A percentile compares a stretch with the other conserved stretches of the same genome.
Evolutionary conservation across 1,140 invertebrate genomes (phyloP).

Genomic region (Oryctes rhinoceros): DNA sequence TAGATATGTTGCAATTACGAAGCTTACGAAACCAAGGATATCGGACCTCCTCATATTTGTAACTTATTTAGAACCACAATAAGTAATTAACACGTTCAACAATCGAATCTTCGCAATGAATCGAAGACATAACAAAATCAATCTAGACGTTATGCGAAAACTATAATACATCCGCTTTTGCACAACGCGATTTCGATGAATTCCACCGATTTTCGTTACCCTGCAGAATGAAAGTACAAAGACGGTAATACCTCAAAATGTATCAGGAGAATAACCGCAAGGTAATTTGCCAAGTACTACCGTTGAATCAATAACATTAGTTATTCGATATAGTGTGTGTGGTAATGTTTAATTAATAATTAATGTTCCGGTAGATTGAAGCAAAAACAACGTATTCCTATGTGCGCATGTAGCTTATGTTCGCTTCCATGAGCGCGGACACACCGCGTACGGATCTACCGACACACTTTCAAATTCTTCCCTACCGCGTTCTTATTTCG

Average conservation of each 20-base stretch:
- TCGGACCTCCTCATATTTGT: no score
- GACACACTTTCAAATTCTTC: conserved; percentile 32
- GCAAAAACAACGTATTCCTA: background rate
- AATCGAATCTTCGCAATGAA: no score
- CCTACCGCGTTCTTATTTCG: background rate
- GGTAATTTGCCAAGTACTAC: conserved; percentile 8
- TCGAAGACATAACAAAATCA: no score
- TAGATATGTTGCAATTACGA: no score
- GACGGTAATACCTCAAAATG: background rate
- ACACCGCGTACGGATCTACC: conserved; percentile 3
- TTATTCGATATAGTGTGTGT: background rate
- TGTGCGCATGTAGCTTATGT: background rate
- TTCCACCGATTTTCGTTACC: no score
- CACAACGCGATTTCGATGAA: no score
- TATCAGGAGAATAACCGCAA: conserved; percentile 18
- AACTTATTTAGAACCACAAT: no score
- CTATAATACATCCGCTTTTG: no score
- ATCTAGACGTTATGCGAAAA: no score
- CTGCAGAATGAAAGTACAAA: background rate
- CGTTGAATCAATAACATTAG: conserved; percentile 9
- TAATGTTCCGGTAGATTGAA: conserved; percentile 36
- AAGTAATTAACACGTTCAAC: no score
- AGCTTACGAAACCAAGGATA: no score
- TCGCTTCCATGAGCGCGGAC: background rate
- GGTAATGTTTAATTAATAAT: conserved; percentile 22